Conservation (phyloP, 2,797 vertebrate genomes). For the Pseudochirops cupreus region DNA sequence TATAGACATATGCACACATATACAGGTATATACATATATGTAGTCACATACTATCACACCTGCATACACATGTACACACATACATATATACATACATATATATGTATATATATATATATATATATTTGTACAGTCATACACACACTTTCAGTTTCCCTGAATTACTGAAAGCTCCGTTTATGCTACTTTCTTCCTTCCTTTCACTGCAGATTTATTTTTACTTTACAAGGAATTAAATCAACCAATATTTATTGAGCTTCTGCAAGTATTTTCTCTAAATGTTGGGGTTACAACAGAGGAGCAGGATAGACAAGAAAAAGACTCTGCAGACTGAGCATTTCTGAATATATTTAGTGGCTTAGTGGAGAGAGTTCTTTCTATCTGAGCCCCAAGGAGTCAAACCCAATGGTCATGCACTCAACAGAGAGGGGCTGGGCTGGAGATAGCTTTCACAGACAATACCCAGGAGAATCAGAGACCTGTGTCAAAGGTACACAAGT, state of each 20-base stretch:
- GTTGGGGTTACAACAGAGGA: not conserved
- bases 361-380: not conserved
- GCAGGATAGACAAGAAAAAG: not conserved
- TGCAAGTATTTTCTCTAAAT: not conserved
- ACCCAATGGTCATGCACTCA: no score
- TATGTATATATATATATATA: not conserved
- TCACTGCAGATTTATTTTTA: not conserved
- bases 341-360: not conserved
- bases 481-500: not conserved
- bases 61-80: not conserved
- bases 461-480: constrained; percentile 2
- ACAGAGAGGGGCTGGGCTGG: not conserved
- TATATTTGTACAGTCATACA: not conserved
- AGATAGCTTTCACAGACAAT: not conserved
- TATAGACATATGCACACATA: no score
- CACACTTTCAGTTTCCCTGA: not conserved
- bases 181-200: not conserved
- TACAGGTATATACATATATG: not conserved
- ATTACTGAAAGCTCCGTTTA: not conserved
- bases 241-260: not conserved
- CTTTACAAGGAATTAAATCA: not conserved
- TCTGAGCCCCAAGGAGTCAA: not conserved
- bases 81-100: not conserved
- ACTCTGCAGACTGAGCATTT: accelerated
- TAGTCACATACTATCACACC: not conserved